Evolutionary conservation across 1,140 invertebrate species (phyloP).

Genomic region (Hesperophylax magnus): DNA sequence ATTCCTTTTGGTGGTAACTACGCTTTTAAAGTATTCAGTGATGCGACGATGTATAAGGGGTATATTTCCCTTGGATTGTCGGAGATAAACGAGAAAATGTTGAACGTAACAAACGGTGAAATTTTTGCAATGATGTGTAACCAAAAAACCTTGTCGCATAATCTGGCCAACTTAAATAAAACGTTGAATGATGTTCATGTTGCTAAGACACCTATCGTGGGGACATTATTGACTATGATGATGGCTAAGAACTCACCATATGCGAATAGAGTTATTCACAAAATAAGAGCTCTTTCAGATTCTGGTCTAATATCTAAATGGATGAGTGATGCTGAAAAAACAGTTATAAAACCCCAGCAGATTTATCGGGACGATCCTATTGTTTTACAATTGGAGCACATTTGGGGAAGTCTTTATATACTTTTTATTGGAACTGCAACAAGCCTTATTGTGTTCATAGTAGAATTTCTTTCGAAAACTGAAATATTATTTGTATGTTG

Average conservation of each 20-base stretch:
- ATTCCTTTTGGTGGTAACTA: not conserved
- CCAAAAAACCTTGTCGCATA: not conserved
- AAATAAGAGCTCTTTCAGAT: not conserved
- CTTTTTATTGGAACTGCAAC: not conserved
- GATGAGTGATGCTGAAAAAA: not conserved
- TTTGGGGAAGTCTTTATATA: constrained; percentile 13
- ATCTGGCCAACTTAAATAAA: not conserved
- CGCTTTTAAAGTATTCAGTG: too few relatives aligned
- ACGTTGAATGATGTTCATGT: not conserved
- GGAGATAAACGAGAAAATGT: not conserved
- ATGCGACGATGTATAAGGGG: not conserved
- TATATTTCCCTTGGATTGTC: not conserved
- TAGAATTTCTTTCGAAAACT: not conserved
- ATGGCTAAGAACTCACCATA: too few relatives aligned
- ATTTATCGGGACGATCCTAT: not conserved
- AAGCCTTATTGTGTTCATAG: not conserved
- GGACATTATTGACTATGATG: not conserved
- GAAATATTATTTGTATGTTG: too few relatives aligned
- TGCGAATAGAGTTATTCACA: too few relatives aligned
- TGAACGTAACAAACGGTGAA: not conserved
- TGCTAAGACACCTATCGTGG: not conserved
- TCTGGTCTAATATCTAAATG: constrained; percentile 1
- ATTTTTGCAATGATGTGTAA: not conserved
- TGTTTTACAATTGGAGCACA: too few relatives aligned
- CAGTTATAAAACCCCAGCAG: not conserved